Base-by-base conservation (phyloP, 2,797 vertebrate species). In the Eulemur rubriventer region DNA sequence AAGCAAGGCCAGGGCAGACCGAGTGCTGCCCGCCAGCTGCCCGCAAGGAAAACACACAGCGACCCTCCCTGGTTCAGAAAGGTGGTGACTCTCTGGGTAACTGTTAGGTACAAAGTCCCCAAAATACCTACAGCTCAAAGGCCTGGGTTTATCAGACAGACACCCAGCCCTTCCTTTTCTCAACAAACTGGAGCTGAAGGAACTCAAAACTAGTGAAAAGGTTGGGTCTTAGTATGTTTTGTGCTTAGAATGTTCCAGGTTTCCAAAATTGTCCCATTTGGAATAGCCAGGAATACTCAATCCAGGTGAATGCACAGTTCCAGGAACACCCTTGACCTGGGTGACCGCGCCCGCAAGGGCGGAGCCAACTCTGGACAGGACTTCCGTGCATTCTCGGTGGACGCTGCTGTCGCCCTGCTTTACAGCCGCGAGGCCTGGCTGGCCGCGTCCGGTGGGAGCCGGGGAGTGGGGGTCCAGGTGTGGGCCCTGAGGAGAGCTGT, bases 1-100 rank as follows among this genome's bases (percentile, higher is more conserved):
- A 35, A 16, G 28, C 35, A 28, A 24, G 20, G 0, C 10, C 16
- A 17, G n/a, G 12, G 57, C 1, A 4, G 12, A 1, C 0, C 1
- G 7, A 10, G 2, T 0, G 2, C 69, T 17, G 22, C 0, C 52
- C 35, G 43, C 43, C 22, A 33, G 50, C 78, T 72, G 14, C 28
- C 4, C 16, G 26, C 65, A 14, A 79, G 65, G 28, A 67, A 59
- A 61, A 59, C 0, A 11, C 55, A 46, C 18, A 79, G 73, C 1
- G 1, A 50, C 20, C 12, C 35, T 24, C 72, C 11, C 33, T 89
- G 28, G 7, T 16, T 43, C 48, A 35, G 35, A 65, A 67, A 75
- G n/a, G 80, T 0, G 17, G 35, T 16, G 13, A 50, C 1, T 16
- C 10, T 48, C 4, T 22, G 28, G 16, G n/a, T 33, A 12, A 55